Evolutionary conservation across 1,140 invertebrate genomes (phyloP), one percentile per base, ranked within the genome.

Genomic region (Linepithema humile): DNA sequence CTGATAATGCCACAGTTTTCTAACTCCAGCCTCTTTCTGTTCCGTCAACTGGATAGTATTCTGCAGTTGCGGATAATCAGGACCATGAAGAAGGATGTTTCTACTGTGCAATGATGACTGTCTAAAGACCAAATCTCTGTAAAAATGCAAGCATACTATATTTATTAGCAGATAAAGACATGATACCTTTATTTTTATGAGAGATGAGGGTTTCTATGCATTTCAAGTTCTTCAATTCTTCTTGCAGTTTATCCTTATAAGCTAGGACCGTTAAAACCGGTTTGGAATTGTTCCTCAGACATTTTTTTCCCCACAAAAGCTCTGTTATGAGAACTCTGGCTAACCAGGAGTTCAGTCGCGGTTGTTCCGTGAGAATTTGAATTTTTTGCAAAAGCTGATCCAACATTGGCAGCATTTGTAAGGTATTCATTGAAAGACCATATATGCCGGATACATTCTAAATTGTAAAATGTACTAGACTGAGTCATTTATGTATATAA

Each of bases 241-340:
- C 91, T 65, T 93, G 91, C 65, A 96, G 90, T 89, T 94, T 91
- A 64, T 96, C 95, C 93, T 96, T 94, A 92, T 97, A 97, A 65
- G 93, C 92, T 57, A 96, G 90, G 85, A 98, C 94, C 50, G 96
- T 97, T 94, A 95, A 89, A 62, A 97, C 94, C 6, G 97, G 97
- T 93, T 96, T 97, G 85, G 96, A 96, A 60, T 96, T 95, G 17
- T 95, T 95, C 70, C 95, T 95, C 15, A 98, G 93, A n/a, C 90
- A 78, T 92, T 95, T 95, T 94, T 97, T 97, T 55, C 97, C 97
- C 95, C 97, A 97, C n/a, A 98, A 92, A 32, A 98, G 93, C 93
- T 98, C 98, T 53, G 97, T 96, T 82, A 98, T 96, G 6, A 98
- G 94, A 88, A 98, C 95, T 93, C 95, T 96, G 0, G 97, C 96